Evolutionary conservation across 2,888 invertebrate species (phyloP).

Genomic region (Anticlea derivata): DNA sequence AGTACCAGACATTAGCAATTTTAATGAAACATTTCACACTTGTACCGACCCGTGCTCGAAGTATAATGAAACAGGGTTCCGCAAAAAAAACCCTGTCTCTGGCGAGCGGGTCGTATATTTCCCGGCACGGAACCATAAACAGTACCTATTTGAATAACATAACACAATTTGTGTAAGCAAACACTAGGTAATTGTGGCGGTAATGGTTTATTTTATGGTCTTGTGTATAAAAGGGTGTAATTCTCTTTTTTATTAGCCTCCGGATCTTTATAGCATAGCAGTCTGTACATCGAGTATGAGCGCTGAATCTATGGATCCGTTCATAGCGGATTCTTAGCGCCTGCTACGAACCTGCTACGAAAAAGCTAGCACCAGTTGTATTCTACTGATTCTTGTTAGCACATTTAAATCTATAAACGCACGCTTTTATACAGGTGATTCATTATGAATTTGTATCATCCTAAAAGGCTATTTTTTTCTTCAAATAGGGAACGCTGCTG

Average conservation of each 20-base stretch:
- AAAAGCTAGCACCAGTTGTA: no score
- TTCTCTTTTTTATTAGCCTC: conserved; percentile 14
- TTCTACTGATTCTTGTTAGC: no score
- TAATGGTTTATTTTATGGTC: conserved; percentile 28
- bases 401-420: no score
- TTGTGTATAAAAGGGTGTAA: conserved; percentile 15
- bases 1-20: conserved; percentile 13
- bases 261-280: no score
- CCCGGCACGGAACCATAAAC: conserved; percentile 26
- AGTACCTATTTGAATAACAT: conserved; percentile 35
- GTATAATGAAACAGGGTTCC: conserved; percentile 20
- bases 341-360: conserved; percentile 6
- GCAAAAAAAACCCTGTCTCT: conserved; percentile 18
- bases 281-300: no score
- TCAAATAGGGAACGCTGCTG: no score
- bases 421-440: no score
- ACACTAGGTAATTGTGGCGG: conserved; percentile 31
- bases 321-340: conserved; percentile 9
- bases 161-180: conserved; percentile 33
- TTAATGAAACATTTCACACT: conserved; percentile 20
- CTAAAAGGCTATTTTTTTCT: no score
- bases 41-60: conserved; percentile 10
- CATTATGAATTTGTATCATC: no score
- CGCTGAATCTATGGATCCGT: no score
- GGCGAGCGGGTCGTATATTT: conserved; percentile 15